Percentiles rank a stretch among this genome's conserved stretches.
phyloP scores from a whole-genome alignment of 2,797 vertebrate genomes.

The Pseudochromis fuscus region DNA sequence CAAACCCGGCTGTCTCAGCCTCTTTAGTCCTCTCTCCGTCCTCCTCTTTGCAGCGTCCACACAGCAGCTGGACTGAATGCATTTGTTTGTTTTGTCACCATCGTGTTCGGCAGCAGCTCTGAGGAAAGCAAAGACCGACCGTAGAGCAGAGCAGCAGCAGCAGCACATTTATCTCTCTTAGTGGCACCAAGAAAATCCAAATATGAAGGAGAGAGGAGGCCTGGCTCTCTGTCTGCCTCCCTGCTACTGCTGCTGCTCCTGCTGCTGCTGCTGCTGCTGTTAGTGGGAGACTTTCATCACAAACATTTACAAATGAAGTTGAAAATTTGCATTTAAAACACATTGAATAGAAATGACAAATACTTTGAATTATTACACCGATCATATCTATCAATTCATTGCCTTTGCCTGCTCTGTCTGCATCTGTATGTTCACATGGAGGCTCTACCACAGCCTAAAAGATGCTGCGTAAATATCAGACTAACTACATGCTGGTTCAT shows the following conservation, averaged over 20 bases:
- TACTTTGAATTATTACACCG: no score
- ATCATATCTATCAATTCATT: no score
- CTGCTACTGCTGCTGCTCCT: conserved; percentile 3
- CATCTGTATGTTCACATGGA: no score
- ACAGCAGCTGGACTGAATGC: conserved; percentile 34
- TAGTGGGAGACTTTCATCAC: conserved; percentile 25
- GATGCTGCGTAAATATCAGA: no score
- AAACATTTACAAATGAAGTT: neutral
- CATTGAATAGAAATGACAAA: neutral
- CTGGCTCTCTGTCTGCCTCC: conserved; percentile 36
- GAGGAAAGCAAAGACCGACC: conserved; percentile 11
- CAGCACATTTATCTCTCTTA: conserved; percentile 74
- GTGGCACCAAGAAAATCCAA: conserved; percentile 53
- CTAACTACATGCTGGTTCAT: no score
- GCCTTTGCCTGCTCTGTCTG: no score
- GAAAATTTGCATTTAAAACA: neutral
- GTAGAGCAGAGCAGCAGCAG: conserved; percentile 31
- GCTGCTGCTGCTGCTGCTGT: conserved; percentile 17
- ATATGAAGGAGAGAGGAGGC: conserved; percentile 53
- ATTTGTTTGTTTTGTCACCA: conserved; percentile 33
- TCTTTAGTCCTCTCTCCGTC: neutral
- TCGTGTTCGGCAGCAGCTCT: neutral
- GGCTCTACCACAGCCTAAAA: no score
- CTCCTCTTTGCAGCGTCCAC: neutral
- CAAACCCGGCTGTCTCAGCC: conserved; percentile 5